These are phyloP conservation scores for Mugil cephalus DNA, from an alignment of 2,113 vertebrate genomes.

Conservation along the genomic window DNA sequence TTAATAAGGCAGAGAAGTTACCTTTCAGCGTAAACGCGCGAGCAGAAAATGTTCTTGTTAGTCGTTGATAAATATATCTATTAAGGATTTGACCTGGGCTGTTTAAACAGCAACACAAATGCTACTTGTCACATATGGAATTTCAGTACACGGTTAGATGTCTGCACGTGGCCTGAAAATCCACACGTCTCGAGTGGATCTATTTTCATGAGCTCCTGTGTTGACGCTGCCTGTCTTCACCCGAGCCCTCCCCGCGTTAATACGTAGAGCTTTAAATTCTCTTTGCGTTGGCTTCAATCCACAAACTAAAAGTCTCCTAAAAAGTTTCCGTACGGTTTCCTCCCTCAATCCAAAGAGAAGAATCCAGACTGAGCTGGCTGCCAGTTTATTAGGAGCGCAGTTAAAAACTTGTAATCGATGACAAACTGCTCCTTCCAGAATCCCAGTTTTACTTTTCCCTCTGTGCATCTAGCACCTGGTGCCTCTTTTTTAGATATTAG, in stretches of 20 bases:
- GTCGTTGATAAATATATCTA: too few relatives aligned
- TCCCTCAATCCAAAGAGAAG: too few relatives aligned
- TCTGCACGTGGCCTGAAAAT: neutral
- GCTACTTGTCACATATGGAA: neutral
- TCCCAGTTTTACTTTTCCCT: too few relatives aligned
- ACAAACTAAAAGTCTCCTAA: neutral
- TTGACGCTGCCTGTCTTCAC: neutral
- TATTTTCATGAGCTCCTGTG: neutral
- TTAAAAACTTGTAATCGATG: too few relatives aligned
- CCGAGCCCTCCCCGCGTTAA: neutral
- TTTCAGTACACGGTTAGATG: neutral
- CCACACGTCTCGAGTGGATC: neutral
- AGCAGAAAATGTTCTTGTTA: neutral
- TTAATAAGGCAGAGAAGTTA: neutral
- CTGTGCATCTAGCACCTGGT: too few relatives aligned
- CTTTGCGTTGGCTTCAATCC: neutral
- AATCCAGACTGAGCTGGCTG: too few relatives aligned
- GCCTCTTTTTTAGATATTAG: too few relatives aligned
- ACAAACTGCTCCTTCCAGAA: too few relatives aligned
- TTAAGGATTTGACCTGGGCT: neutral
- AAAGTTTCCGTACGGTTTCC: too few relatives aligned
- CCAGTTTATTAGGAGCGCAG: too few relatives aligned
- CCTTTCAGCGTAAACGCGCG: neutral
- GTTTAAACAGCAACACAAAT: conserved; percentile 13
- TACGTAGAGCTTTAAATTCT: neutral